Base-by-base conservation (phyloP, 2,888 invertebrate genomes). In the Trissoscelio sp. region DNA sequence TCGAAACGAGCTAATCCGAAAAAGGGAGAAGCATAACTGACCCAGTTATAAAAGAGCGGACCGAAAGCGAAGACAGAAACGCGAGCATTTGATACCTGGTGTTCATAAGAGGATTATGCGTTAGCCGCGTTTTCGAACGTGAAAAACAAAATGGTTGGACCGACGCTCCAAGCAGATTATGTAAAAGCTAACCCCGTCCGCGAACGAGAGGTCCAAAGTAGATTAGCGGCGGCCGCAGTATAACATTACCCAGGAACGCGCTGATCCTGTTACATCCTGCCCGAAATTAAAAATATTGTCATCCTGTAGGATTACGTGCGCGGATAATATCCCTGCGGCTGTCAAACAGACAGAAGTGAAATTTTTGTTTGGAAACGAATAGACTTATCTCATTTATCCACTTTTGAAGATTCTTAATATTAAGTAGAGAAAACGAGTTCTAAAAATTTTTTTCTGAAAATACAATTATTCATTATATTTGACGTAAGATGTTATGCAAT, bases 241-340 rank as follows among this genome's bases (percentile, higher is more conserved):
- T 90, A 89, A 89, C 89, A 89, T 90, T 89, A 90, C 90, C 86
- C 83, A 75, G 70, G 81, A 83, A 85, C 85, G 82, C 81, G 81
- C 85, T 89, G 86, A 90, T 90, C 89, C 89, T 89, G 88, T 90
- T 90, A 89, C 89, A 88, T 88, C 85, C 88, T 86, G 87, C 83
- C 86, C 72, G 86, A 86, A 89, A 90, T 89, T 89, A 90, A 90
- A 90, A 90, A 90, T 90, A 89, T 91, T 90, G 88, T 89, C 89
- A 88, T 89, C 88, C 88, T 62, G 85, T 24, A 42, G 88, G 88
- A 89, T 90, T 89, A 89, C 86, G 86, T 81, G 79, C 66, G 55
- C 66, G 86, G 88, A 89, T 90, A 89, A 88, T 88, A 88, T 88
- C 88, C 86, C 79, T 69, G 80, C 70, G 79, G 81, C 86, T 88